Evolutionary conservation across 2,888 invertebrate genomes (phyloP).

Genomic region (Cremastobaeus sp.): DNA sequence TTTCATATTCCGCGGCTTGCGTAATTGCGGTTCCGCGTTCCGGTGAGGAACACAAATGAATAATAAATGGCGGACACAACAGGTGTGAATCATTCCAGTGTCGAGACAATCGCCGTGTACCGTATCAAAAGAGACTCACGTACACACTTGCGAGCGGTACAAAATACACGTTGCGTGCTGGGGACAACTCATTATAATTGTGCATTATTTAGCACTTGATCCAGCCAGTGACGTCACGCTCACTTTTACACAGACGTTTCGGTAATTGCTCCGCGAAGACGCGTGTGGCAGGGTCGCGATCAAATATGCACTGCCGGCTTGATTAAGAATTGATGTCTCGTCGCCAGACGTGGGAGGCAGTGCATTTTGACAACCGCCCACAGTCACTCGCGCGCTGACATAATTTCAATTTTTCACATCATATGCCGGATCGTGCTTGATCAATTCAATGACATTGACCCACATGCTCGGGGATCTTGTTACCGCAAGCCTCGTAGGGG

Average conservation of each 20-base stretch:
- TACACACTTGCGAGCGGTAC: constrained; percentile 2
- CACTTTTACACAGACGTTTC: constrained; percentile 22
- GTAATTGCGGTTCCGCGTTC: constrained; percentile 50
- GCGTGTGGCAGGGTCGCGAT: not conserved
- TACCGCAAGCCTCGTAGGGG: not conserved
- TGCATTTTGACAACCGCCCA: no score
- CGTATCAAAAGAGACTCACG: constrained; percentile 36
- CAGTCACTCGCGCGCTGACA: no score
- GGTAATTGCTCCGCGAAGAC: constrained; percentile 12
- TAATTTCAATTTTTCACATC: not conserved
- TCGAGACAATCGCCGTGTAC: constrained; percentile 38
- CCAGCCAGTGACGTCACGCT: constrained; percentile 14
- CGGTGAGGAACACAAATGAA: constrained; percentile 51
- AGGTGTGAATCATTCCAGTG: constrained; percentile 55
- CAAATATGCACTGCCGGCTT: not conserved
- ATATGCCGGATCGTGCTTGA: no score
- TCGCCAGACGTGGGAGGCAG: no score
- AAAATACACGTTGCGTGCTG: constrained; percentile 19
- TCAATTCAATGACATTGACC: constrained; percentile 17
- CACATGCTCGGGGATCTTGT: constrained; percentile 5
- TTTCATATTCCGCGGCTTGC: constrained; percentile 45
- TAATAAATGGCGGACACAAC: constrained; percentile 56
- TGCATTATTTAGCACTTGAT: constrained; percentile 39
- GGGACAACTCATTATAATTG: constrained; percentile 35
- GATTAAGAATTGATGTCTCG: not conserved